Conservation (phyloP, 2,888 invertebrate genomes). For the Campoletis raptor region DNA sequence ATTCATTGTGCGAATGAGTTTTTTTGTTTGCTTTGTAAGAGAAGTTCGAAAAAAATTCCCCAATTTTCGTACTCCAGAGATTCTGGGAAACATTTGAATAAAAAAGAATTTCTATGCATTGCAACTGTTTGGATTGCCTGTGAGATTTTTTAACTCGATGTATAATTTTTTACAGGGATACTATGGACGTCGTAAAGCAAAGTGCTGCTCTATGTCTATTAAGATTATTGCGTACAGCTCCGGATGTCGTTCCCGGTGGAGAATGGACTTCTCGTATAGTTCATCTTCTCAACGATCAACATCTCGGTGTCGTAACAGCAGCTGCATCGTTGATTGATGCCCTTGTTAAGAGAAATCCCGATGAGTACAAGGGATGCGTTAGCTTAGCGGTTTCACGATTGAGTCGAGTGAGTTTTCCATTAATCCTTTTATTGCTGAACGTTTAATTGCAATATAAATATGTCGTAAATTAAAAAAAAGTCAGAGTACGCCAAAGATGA, state of each 20-base stretch:
- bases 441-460: not conserved
- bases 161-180: slow-evolving; percentile 89
- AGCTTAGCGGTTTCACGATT: slow-evolving; percentile 98
- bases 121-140: not conserved
- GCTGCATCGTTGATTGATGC: slow-evolving; percentile 99
- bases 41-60: not conserved
- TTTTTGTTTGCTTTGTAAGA: not conserved
- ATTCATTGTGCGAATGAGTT: not conserved
- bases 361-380: slow-evolving; percentile 99
- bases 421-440: not conserved
- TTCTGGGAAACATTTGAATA: not conserved
- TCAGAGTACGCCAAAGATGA: not conserved
- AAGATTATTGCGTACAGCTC: slow-evolving; percentile 96
- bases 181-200: slow-evolving; percentile 99
- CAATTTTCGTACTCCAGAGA: not conserved
- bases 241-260: slow-evolving; percentile 98
- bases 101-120: not conserved
- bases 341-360: slow-evolving; percentile 98
- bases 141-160: not conserved
- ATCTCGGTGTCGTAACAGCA: slow-evolving; percentile 99
- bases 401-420: slow-evolving; percentile 89
- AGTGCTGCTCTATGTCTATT: slow-evolving; percentile 98
- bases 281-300: slow-evolving; percentile 99
- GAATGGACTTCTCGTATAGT: slow-evolving; percentile 99
- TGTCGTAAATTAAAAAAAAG: no score